A percentile compares a stretch with the other conserved stretches of the same genome.
Conservation (phyloP, 1,140 invertebrate genomes). For the Penaeus chinensis region DNA sequence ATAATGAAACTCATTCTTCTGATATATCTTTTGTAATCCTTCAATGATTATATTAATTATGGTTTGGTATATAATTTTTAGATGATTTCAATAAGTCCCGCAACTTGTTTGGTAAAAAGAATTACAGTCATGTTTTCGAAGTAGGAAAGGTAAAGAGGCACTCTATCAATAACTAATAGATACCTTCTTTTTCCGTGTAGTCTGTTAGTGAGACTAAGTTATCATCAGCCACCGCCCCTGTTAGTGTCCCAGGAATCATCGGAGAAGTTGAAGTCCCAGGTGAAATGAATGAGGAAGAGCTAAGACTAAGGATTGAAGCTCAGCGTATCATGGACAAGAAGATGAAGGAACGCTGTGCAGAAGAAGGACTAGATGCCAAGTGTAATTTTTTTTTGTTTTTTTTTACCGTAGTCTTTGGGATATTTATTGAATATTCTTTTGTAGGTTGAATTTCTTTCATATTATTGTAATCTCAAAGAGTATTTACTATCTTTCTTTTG, state of each 20-base stretch:
- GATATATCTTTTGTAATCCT: slow-evolving; percentile 45
- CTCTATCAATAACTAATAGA: not conserved
- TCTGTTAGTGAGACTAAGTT: slow-evolving; percentile 43
- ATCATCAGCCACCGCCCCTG: slow-evolving; percentile 26
- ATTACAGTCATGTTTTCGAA: too few relatives aligned
- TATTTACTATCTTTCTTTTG: too few relatives aligned
- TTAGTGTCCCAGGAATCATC: slow-evolving; percentile 46
- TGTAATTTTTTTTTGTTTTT: slow-evolving; percentile 23
- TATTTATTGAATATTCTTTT: not conserved
- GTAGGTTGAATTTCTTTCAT: not conserved
- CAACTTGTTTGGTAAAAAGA: too few relatives aligned
- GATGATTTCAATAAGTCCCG: too few relatives aligned
- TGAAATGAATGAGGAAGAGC: slow-evolving; percentile 45
- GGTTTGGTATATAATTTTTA: too few relatives aligned
- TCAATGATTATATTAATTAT: too few relatives aligned
- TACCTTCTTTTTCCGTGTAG: not conserved
- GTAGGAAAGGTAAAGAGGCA: not conserved
- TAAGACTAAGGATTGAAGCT: slow-evolving; percentile 66
- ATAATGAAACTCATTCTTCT: not conserved
- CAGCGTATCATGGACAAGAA: slow-evolving; percentile 68
- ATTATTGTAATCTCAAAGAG: too few relatives aligned
- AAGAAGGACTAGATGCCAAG: slow-evolving; percentile 42
- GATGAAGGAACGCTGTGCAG: slow-evolving; percentile 64
- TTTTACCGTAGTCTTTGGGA: too few relatives aligned
- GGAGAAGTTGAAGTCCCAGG: slow-evolving; percentile 40